These are phyloP conservation scores for Drosophila mauritiana DNA, from an alignment of 1,140 invertebrate genomes.

Conservation along the genomic window DNA sequence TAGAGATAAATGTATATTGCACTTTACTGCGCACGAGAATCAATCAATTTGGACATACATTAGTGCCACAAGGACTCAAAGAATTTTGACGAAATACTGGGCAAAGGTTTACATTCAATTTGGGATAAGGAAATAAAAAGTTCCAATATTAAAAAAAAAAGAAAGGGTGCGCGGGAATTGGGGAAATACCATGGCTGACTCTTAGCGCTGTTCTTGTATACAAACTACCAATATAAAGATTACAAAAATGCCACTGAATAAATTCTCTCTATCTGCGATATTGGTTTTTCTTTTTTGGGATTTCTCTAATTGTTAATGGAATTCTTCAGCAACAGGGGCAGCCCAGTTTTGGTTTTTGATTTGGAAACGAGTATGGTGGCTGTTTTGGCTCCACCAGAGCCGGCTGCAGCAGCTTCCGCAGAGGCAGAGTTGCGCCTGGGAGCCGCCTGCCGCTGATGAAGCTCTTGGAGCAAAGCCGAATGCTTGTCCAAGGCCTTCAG, in stretches of 20 bases:
- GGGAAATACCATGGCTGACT: conserved; percentile 8
- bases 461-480: conserved; percentile 72
- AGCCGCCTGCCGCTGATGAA: conserved; percentile 73
- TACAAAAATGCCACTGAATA: conserved; percentile 66
- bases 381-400: conserved; percentile 74
- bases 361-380: conserved; percentile 84
- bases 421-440: conserved; percentile 36
- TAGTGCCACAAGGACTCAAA: conserved; percentile 37
- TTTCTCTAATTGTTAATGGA: conserved; percentile 82
- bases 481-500: conserved; percentile 76
- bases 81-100: conserved; percentile 60
- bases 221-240: conserved; percentile 78
- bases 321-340: conserved; percentile 84
- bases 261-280: conserved; percentile 11
- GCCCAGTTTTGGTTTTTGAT: conserved; percentile 85
- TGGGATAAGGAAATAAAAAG: conserved; percentile 10
- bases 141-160: conserved; percentile 30
- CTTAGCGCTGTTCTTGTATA: conserved; percentile 53
- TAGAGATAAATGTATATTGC: conserved; percentile 61
- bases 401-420: conserved; percentile 40
- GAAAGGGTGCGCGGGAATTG: not conserved
- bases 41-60: conserved; percentile 46
- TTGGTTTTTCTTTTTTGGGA: not conserved
- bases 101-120: conserved; percentile 24
- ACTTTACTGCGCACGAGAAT: conserved; percentile 69